These are phyloP conservation scores for Catagonus wagneri DNA, from an alignment of 2,113 vertebrate genomes.

Conservation along the genomic window DNA sequence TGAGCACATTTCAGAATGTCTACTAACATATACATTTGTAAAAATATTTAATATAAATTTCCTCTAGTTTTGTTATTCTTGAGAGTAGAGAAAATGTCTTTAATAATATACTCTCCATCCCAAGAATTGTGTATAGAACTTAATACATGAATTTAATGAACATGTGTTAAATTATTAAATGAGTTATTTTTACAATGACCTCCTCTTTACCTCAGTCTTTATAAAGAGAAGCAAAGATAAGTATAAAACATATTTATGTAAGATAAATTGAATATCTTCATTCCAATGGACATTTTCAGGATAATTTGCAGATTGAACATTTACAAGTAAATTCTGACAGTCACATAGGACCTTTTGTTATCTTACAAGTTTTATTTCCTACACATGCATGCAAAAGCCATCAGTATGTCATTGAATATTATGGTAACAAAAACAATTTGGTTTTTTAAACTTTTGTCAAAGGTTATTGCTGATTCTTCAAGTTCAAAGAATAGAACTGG, in stretches of 20 bases:
- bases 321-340: neutral
- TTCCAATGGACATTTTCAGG: neutral
- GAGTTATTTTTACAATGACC: neutral
- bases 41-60: neutral
- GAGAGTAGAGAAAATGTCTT: neutral
- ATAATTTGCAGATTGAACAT: neutral
- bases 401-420: neutral
- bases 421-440: neutral
- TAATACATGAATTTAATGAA: neutral
- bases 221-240: neutral
- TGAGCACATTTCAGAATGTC: neutral
- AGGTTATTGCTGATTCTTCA: neutral
- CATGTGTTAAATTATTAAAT: slow-evolving; percentile 4
- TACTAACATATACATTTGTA: neutral
- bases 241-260: neutral
- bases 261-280: neutral
- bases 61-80: neutral
- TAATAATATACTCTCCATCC: neutral
- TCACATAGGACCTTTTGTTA: neutral
- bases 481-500: neutral
- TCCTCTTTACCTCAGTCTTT: neutral
- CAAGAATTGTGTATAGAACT: neutral
- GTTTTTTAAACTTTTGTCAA: neutral
- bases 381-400: neutral
- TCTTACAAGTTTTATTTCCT: neutral